Percentiles rank a stretch among this genome's conserved stretches.
Evolutionary conservation across 2,797 vertebrate genomes (phyloP).

Genomic region (Sebastes kiyomatsui): DNA sequence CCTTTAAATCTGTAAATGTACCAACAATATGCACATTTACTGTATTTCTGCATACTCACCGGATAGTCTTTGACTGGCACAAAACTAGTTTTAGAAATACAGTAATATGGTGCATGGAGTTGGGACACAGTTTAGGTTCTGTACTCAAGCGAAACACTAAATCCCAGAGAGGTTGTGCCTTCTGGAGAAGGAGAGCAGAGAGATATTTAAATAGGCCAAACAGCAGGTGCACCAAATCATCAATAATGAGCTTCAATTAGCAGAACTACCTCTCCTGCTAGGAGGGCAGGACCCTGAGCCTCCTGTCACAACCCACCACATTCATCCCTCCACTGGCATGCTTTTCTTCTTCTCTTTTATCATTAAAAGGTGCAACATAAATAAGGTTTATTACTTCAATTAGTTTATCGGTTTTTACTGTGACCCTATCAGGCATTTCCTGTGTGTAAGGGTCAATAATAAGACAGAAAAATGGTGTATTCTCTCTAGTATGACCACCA

Average conservation of each 20-base stretch:
- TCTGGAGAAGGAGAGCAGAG: background rate
- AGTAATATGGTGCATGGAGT: background rate
- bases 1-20: too few relatives aligned
- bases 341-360: background rate
- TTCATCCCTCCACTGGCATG: background rate
- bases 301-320: background rate
- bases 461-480: background rate
- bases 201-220: constrained; percentile 32
- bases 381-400: background rate
- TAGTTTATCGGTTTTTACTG: background rate
- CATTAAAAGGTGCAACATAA: background rate
- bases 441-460: background rate
- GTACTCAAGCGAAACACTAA: background rate
- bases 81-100: background rate
- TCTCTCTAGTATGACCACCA: background rate
- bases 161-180: background rate
- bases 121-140: background rate
- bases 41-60: too few relatives aligned
- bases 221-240: constrained; percentile 48
- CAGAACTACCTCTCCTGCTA: constrained; percentile 2
- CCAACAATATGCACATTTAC: too few relatives aligned
- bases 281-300: background rate
- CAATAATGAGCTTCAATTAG: constrained; percentile 53
- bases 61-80: too few relatives aligned
- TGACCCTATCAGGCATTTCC: background rate